These are phyloP conservation scores for Trilocha varians DNA, from an alignment of 2,888 invertebrate species.

Conservation along the genomic window DNA sequence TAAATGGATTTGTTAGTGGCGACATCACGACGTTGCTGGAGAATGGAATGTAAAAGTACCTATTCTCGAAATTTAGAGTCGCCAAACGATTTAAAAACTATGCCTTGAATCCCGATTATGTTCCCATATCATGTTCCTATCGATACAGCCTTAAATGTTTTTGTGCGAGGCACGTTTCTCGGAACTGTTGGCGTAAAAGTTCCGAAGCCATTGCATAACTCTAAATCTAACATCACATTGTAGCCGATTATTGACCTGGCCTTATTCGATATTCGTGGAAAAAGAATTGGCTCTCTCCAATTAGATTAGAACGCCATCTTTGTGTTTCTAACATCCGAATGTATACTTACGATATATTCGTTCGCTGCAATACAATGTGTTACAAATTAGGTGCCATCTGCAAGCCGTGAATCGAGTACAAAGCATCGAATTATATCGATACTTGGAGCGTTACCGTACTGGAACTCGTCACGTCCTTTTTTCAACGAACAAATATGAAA, in stretches of 20 bases:
- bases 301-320: conserved; percentile 1
- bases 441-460: conserved; percentile 14
- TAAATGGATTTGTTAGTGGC: background rate
- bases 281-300: conserved; percentile 11
- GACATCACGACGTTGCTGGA: background rate
- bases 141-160: conserved; percentile 60
- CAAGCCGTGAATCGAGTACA: conserved; percentile 15
- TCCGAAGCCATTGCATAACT: conserved; percentile 59
- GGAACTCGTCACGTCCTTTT: conserved; percentile 15
- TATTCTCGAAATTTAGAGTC: conserved; percentile 27
- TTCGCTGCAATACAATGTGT: conserved; percentile 15
- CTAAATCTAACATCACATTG: conserved; percentile 42
- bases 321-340: background rate
- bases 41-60: conserved; percentile 16
- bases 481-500: conserved; percentile 7
- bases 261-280: conserved; percentile 42
- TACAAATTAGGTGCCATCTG: conserved; percentile 24
- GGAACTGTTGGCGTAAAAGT: conserved; percentile 43
- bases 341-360: conserved; percentile 4
- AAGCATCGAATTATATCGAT: conserved; percentile 12
- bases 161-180: conserved; percentile 66
- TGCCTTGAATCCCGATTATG: conserved; percentile 50
- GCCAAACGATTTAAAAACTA: conserved; percentile 32
- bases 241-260: conserved; percentile 51
- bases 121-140: conserved; percentile 56